Conservation (phyloP, 2,113 vertebrate genomes). For the Perca flavescens region DNA sequence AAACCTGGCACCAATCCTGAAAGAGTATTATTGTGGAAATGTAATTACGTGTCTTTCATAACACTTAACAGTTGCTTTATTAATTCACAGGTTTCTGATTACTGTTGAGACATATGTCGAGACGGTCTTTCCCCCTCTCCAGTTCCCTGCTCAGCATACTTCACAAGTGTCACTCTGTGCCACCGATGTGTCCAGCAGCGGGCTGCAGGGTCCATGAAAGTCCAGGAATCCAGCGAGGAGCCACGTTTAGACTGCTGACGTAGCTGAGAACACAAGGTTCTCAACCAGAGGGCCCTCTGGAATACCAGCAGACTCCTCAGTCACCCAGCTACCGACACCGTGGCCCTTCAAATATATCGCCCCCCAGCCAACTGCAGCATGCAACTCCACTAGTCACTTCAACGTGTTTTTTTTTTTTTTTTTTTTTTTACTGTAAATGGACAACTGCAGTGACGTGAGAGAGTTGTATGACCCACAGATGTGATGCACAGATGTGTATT, state of each 20-base stretch:
- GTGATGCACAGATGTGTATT: background rate
- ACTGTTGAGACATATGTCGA: slow-evolving; percentile 55
- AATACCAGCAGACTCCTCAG: slow-evolving; percentile 44
- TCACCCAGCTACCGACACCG: slow-evolving; percentile 40
- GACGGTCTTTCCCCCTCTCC: slow-evolving; percentile 32
- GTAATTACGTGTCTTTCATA: slow-evolving; percentile 24
- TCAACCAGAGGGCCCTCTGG: slow-evolving; percentile 39
- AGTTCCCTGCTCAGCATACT: slow-evolving; percentile 37
- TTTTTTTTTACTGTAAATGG: slow-evolving; percentile 17
- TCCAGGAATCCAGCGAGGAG: slow-evolving; percentile 62
- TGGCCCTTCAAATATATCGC: slow-evolving; percentile 9
- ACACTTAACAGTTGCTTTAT: slow-evolving; percentile 26
- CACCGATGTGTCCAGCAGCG: slow-evolving; percentile 12
- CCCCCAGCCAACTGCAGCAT: background rate
- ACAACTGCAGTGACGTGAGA: background rate
- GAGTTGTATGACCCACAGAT: background rate
- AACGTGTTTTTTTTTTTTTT: background rate
- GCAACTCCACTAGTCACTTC: background rate
- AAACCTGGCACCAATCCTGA: slow-evolving; percentile 4
- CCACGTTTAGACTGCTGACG: slow-evolving; percentile 77
- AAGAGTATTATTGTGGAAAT: background rate
- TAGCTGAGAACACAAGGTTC: slow-evolving; percentile 61
- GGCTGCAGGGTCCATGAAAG: slow-evolving; percentile 35
- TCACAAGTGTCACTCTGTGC: slow-evolving; percentile 58
- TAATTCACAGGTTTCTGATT: slow-evolving; percentile 47